Evolutionary conservation across 2,113 vertebrate species (phyloP).

Genomic region (Paraplagusia blochii): DNA sequence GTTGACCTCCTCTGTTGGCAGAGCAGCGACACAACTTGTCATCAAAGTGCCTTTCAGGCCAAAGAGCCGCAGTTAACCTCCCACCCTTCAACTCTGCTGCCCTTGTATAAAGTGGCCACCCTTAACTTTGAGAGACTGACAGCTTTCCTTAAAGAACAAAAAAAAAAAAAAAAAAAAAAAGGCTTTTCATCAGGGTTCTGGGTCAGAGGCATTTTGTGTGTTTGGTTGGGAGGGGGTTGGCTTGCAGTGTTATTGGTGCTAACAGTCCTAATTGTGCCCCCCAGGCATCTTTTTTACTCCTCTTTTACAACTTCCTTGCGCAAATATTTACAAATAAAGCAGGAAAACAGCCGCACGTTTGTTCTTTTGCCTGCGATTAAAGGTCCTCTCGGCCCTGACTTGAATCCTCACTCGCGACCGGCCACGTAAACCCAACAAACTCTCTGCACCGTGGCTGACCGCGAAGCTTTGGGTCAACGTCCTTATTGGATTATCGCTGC

Average conservation of each 20-base stretch:
- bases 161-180: slow-evolving; percentile 50
- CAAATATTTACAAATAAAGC: slow-evolving; percentile 71
- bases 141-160: slow-evolving; percentile 49
- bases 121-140: slow-evolving; percentile 65
- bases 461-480: slow-evolving; percentile 4
- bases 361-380: slow-evolving; percentile 62
- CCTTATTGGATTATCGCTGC: slow-evolving; percentile 12
- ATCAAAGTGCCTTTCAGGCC: slow-evolving; percentile 69
- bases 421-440: slow-evolving; percentile 11
- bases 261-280: slow-evolving; percentile 49
- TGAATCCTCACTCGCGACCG: slow-evolving; percentile 30
- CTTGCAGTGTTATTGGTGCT: slow-evolving; percentile 16
- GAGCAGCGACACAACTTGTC: slow-evolving; percentile 66
- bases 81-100: slow-evolving; percentile 65
- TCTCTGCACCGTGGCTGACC: slow-evolving; percentile 15
- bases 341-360: slow-evolving; percentile 44
- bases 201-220: slow-evolving; percentile 31
- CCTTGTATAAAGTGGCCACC: slow-evolving; percentile 62
- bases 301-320: slow-evolving; percentile 43
- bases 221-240: background rate
- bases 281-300: slow-evolving; percentile 40
- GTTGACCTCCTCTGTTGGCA: slow-evolving; percentile 60
- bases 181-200: slow-evolving; percentile 26
- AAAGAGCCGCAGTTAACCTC: slow-evolving; percentile 74
- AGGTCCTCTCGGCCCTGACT: slow-evolving; percentile 45